Evolutionary conservation across 2,888 invertebrate species (phyloP), one percentile per base, ranked within the genome.

Genomic region (Falcaria lacertinaria): DNA sequence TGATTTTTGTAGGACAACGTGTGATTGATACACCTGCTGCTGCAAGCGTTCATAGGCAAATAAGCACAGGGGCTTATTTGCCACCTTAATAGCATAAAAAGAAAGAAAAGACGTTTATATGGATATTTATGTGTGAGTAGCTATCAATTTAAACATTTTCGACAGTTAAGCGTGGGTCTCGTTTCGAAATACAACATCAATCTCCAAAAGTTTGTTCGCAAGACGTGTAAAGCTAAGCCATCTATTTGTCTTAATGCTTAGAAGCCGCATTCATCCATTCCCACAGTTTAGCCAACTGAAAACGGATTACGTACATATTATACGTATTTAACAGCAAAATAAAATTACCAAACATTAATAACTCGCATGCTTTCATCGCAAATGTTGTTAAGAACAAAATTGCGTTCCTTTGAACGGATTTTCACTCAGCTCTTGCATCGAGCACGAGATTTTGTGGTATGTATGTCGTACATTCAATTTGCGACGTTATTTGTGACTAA

Each of bases 161-260:
- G 57, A 54, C 57, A 49, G 49, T 54, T 47, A 52, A 53, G 58
- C 55, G 67, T 69, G 69, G 72, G 62, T 56, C 67, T 52, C n/a
- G n/a, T n/a, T 59, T 57, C 58, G 57, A 69, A 74, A 71, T 71
- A 19, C 19, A 19, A 72, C 77, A 79, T 80, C 79, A 79, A 80
- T 79, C 78, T 74, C 58, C 13, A 52, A 52, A 65, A 68, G 65
- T 64, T 64, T 42, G 45, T 50, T 45, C 48, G 50, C 47, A 43
- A 46, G 53, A 48, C 48, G 48, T 50, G 47, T 52, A 47, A 45
- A 40, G 44, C 42, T 44, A 52, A 44, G 49, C 54, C 44, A 60
- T 57, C 66, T 69, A 72, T 69, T 66, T 60, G 63, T 69, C 68
- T 70, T 62, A 66, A 64, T 61, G 60, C 61, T 68, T 63, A 60